A percentile compares a stretch with the other conserved stretches of the same genome.
These are phyloP conservation scores for Eucidaris tribuloides DNA, from an alignment of 35 echinoderm and acorn worm genomes.

Conservation along the genomic window DNA sequence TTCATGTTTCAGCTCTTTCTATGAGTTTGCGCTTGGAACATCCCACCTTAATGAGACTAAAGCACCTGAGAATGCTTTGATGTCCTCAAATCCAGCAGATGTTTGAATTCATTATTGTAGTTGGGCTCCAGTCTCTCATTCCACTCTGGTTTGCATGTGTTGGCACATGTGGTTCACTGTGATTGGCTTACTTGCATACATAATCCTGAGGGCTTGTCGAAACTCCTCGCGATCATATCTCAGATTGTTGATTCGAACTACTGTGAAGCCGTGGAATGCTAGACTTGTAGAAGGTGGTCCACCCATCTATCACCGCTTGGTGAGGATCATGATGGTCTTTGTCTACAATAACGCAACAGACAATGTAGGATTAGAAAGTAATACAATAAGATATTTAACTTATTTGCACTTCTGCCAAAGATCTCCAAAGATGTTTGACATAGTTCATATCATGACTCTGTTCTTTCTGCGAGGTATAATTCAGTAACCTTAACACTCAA, in stretches of 20 bases:
- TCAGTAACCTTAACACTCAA: no score
- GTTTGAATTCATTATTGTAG: not conserved
- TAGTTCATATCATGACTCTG: no score
- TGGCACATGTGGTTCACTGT: not conserved
- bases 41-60: not conserved
- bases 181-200: conserved; percentile 24
- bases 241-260: conserved; percentile 49
- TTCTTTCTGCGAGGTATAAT: no score
- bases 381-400: no score
- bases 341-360: no score
- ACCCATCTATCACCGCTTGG: no score
- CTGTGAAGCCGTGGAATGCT: conserved; percentile 41
- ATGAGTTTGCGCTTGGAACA: no score
- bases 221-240: conserved; percentile 21
- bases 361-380: no score
- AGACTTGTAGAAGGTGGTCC: not conserved
- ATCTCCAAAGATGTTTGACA: no score
- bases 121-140: not conserved
- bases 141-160: not conserved
- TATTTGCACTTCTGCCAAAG: no score
- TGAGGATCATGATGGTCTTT: no score
- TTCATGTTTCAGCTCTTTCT: no score
- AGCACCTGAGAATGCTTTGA: not conserved
- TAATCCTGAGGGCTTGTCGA: not conserved
- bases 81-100: not conserved